phyloP scores from a whole-genome alignment of 2,797 vertebrate species.

The Microctenopoma steveboyesi region DNA sequence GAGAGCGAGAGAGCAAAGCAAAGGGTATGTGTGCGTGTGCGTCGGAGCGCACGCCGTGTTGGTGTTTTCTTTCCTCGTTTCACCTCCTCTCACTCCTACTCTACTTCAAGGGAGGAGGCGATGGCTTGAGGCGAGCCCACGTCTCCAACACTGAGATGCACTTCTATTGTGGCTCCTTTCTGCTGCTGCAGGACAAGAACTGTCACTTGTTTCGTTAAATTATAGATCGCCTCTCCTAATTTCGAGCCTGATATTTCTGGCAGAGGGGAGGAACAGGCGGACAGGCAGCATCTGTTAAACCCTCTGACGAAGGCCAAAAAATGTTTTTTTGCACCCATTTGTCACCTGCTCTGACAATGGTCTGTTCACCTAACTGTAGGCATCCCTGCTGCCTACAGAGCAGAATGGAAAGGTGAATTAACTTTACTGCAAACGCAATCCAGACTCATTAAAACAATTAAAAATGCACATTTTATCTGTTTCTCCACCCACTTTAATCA shows the following conservation, averaged over 20 bases:
- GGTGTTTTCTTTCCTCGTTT: slow-evolving; percentile 45
- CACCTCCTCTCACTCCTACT: slow-evolving; percentile 57
- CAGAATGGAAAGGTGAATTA: slow-evolving; percentile 5
- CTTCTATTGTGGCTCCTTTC: slow-evolving; percentile 63
- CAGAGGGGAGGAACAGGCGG: slow-evolving; percentile 72
- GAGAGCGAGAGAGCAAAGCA: slow-evolving; percentile 45
- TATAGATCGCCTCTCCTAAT: slow-evolving; percentile 82
- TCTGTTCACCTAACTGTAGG: slow-evolving; percentile 35
- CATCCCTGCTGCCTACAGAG: slow-evolving; percentile 18
- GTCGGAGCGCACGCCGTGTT: slow-evolving; percentile 30
- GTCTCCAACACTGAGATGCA: slow-evolving; percentile 70
- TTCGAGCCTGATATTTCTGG: slow-evolving; percentile 81
- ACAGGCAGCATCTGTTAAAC: slow-evolving; percentile 80
- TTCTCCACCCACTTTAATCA: slow-evolving; percentile 44
- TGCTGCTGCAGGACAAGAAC: slow-evolving; percentile 71
- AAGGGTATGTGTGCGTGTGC: slow-evolving; percentile 27
- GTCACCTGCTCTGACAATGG: slow-evolving; percentile 52
- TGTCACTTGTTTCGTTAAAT: slow-evolving; percentile 84
- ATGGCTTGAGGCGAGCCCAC: slow-evolving; percentile 76
- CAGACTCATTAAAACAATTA: slow-evolving; percentile 28
- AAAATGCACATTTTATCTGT: slow-evolving; percentile 23
- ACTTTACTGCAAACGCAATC: slow-evolving; percentile 35
- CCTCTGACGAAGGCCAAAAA: slow-evolving; percentile 66
- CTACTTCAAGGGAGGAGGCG: slow-evolving; percentile 66
- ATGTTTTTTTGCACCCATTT: slow-evolving; percentile 38